Evolutionary conservation across 2,888 invertebrate genomes (phyloP).

Genomic region (Lissonota sp.): DNA sequence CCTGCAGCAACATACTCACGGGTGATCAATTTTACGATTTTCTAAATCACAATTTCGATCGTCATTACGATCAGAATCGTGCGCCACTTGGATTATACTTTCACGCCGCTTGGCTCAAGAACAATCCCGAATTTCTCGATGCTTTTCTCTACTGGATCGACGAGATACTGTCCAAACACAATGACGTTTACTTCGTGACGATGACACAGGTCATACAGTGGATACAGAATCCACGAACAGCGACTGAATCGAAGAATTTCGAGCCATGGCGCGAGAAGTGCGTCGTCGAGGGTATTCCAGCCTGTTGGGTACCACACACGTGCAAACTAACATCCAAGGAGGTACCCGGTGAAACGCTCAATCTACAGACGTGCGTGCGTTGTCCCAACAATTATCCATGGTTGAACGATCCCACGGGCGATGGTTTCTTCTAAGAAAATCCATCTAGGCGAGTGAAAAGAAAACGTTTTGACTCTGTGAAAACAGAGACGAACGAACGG

Average conservation of each 20-base stretch:
- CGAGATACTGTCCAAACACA: constrained; percentile 92
- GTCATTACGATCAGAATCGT: constrained; percentile 95
- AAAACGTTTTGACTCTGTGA: background rate
- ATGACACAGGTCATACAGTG: constrained; percentile 99
- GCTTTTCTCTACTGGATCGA: constrained; percentile 97
- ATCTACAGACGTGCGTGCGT: constrained; percentile 95
- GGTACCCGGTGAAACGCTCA: constrained; percentile 96
- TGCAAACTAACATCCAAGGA: constrained; percentile 97
- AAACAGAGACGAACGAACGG: background rate
- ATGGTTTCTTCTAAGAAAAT: constrained; percentile 92
- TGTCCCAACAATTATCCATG: constrained; percentile 98
- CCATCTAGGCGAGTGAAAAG: constrained; percentile 11
- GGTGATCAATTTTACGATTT: constrained; percentile 98
- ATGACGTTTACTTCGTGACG: constrained; percentile 96
- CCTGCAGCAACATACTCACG: constrained; percentile 95
- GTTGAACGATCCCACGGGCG: constrained; percentile 96
- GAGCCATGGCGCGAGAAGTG: constrained; percentile 98
- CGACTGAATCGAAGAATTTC: constrained; percentile 94
- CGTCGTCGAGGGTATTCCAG: constrained; percentile 91
- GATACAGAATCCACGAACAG: constrained; percentile 96
- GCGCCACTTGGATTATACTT: constrained; percentile 95
- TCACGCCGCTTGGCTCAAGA: constrained; percentile 97
- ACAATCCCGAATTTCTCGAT: constrained; percentile 96
- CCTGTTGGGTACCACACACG: constrained; percentile 95
- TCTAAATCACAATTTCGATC: constrained; percentile 96